A percentile compares a stretch with the other conserved stretches of the same genome.
These are phyloP conservation scores for Peromyscus polionotus DNA, from an alignment of 2,113 vertebrate genomes.

Conservation along the genomic window DNA sequence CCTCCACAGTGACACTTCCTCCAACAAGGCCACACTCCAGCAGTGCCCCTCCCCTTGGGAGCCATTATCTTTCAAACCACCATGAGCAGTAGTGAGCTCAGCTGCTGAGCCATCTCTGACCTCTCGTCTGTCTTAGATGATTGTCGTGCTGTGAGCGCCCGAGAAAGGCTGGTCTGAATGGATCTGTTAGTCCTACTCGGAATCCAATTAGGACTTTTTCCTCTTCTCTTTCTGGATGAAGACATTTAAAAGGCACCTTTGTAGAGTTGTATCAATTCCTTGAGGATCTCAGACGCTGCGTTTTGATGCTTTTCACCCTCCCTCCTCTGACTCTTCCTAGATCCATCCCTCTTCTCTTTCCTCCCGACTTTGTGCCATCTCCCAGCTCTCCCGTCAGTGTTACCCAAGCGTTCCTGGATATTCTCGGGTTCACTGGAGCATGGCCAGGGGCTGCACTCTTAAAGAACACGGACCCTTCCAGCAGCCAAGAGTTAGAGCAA, in stretches of 20 bases:
- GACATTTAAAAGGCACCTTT: not conserved
- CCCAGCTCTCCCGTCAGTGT: no score
- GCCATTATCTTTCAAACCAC: no score
- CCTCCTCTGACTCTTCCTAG: not conserved
- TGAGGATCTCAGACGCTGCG: not conserved
- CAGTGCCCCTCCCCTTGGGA: no score
- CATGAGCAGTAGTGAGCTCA: not conserved
- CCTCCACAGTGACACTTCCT: no score
- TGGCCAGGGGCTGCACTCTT: not conserved
- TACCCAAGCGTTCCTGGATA: not conserved
- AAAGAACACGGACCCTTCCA: not conserved
- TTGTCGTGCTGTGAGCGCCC: rapidly evolving
- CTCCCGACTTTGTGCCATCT: not conserved
- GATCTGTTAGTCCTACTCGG: not conserved
- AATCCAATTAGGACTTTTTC: not conserved
- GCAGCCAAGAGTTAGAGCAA: not conserved
- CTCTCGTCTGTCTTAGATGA: rapidly evolving
- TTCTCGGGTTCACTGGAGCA: no score
- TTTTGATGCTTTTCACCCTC: not conserved
- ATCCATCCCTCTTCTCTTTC: not conserved
- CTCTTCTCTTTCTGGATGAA: not conserved
- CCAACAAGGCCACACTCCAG: no score
- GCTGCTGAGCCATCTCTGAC: not conserved
- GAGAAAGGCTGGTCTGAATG: not conserved
- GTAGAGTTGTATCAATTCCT: not conserved